A percentile compares a stretch with the other conserved stretches of the same genome.
These are phyloP conservation scores for Hydroisotoma schaefferi DNA, from an alignment of 2,888 invertebrate genomes.

Conservation along the genomic window DNA sequence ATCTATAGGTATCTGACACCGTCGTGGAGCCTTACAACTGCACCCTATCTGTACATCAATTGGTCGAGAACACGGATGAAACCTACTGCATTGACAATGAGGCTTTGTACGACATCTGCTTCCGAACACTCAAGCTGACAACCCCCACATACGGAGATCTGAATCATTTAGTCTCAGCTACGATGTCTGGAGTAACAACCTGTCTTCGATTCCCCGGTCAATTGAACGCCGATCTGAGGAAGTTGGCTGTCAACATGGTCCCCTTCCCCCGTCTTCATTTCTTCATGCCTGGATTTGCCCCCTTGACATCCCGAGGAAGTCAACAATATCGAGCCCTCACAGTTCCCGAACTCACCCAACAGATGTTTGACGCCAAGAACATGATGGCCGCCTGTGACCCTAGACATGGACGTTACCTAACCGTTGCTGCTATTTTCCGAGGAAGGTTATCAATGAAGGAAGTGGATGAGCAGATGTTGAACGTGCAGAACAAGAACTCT, in stretches of 20 bases:
- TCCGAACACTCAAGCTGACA: conserved; percentile 74
- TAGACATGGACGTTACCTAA: conserved; percentile 81
- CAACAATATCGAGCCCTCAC: conserved; percentile 87
- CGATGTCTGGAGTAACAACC: conserved; percentile 85
- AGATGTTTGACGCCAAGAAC: conserved; percentile 83
- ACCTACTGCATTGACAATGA: conserved; percentile 88
- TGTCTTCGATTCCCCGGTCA: conserved; percentile 91
- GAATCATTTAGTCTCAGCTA: conserved; percentile 78
- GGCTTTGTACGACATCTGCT: conserved; percentile 84
- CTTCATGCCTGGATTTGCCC: conserved; percentile 95
- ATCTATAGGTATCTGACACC: conserved; percentile 67
- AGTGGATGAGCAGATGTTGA: conserved; percentile 70
- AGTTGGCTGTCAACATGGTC: conserved; percentile 94
- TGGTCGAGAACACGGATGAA: conserved; percentile 85
- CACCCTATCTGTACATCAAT: conserved; percentile 77
- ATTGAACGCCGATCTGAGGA: conserved; percentile 85
- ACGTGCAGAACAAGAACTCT: conserved; percentile 64
- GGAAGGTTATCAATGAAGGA: conserved; percentile 92
- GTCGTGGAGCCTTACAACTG: conserved; percentile 88
- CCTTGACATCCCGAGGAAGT: conserved; percentile 80
- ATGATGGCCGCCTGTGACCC: conserved; percentile 97
- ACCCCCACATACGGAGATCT: conserved; percentile 87
- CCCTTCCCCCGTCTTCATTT: conserved; percentile 95
- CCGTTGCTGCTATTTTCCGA: conserved; percentile 80
- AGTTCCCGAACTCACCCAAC: conserved; percentile 79